These are phyloP conservation scores for Brachionus paranguensis DNA, from an alignment of 1,140 invertebrate genomes.

Conservation along the genomic window DNA sequence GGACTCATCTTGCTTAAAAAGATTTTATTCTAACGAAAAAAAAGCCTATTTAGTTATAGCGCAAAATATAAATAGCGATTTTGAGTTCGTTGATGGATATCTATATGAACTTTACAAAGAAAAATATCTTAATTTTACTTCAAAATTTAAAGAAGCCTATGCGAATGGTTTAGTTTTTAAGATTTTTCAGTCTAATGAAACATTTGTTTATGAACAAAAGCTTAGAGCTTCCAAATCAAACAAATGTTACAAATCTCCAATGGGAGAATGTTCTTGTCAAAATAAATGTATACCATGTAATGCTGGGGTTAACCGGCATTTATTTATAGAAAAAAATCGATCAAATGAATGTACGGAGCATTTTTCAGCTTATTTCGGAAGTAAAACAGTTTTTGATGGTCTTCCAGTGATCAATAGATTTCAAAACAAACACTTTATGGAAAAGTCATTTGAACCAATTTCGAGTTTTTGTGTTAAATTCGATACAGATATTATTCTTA, in stretches of 20 bases:
- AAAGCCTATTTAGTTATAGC: neutral
- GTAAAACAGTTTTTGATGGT: neutral
- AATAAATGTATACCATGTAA: neutral
- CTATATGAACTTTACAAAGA: neutral
- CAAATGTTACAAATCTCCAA: neutral
- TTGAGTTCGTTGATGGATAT: neutral
- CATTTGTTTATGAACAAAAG: neutral
- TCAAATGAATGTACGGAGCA: neutral
- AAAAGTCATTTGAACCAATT: neutral
- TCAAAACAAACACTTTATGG: neutral
- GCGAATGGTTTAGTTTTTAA: neutral
- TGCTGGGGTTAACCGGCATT: neutral
- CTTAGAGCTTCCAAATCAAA: neutral
- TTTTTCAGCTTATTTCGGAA: neutral
- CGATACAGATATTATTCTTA: neutral
- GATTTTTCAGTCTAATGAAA: neutral
- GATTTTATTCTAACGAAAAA: neutral
- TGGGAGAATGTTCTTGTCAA: neutral
- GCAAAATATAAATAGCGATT: neutral
- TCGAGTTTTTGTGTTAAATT: neutral
- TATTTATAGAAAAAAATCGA: neutral
- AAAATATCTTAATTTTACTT: neutral
- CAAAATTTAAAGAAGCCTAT: neutral
- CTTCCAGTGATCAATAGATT: neutral
- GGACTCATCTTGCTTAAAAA: neutral